These are phyloP conservation scores for Cheilosia urbana DNA, from an alignment of 2,888 invertebrate genomes.

Conservation along the genomic window DNA sequence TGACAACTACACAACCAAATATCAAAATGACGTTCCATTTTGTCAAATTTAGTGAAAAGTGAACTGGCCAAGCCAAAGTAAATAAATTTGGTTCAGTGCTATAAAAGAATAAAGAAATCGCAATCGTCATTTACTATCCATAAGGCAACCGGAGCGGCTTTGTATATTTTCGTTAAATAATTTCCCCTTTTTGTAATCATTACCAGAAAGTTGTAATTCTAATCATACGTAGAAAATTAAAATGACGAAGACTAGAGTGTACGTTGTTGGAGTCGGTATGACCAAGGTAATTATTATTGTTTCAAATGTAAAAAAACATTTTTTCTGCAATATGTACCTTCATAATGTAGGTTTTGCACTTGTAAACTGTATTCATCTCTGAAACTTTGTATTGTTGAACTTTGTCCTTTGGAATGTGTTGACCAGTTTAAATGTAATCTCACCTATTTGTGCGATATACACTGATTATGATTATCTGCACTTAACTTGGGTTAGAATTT, in stretches of 20 bases:
- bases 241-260: constrained; percentile 86
- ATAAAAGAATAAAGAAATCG: background rate
- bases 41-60: too few species aligned
- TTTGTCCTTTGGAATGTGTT: constrained; percentile 27
- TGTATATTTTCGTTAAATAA: background rate
- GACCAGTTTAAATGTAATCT: background rate
- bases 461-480: background rate
- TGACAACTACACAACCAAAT: background rate
- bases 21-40: constrained; percentile 2
- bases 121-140: constrained; percentile 10
- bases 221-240: constrained; percentile 9
- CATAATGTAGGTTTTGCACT: background rate
- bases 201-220: background rate
- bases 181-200: background rate
- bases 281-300: constrained; percentile 88
- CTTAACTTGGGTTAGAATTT: too few species aligned
- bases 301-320: background rate
- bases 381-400: constrained; percentile 4
- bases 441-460: constrained; percentile 24
- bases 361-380: background rate
- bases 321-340: background rate
- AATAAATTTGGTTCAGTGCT: background rate
- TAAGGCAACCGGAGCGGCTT: background rate
- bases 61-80: background rate
- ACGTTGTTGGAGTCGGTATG: constrained; percentile 98